These are phyloP conservation scores for Myotis yumanensis DNA, from an alignment of 2,113 vertebrate genomes.

Conservation along the genomic window DNA sequence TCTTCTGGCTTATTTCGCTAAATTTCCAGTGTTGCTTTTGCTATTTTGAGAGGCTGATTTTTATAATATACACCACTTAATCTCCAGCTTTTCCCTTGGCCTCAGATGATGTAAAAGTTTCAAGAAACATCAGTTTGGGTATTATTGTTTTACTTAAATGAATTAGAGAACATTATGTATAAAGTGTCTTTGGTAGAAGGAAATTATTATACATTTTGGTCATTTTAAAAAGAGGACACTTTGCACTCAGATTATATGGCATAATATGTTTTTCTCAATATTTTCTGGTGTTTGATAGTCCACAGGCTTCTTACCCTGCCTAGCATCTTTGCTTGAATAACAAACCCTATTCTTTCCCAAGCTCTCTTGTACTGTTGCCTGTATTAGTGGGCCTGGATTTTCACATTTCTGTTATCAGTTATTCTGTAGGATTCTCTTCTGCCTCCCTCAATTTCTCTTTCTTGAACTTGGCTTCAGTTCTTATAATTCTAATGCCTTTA, in stretches of 20 bases:
- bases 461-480: not conserved
- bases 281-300: not conserved
- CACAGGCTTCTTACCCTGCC: not conserved
- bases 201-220: conserved; percentile 35
- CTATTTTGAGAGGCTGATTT: conserved; percentile 73
- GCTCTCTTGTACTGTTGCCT: not conserved
- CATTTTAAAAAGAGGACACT: conserved; percentile 10
- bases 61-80: conserved; percentile 56
- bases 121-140: conserved; percentile 51
- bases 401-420: not conserved
- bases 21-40: conserved; percentile 65
- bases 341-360: not conserved
- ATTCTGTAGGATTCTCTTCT: not conserved
- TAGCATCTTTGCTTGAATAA: not conserved
- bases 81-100: conserved; percentile 59
- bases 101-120: conserved; percentile 65
- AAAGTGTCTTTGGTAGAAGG: not conserved
- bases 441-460: not conserved
- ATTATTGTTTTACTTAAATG: conserved; percentile 63
- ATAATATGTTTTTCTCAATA: not conserved
- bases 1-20: conserved; percentile 67
- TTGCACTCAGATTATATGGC: not conserved
- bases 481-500: not conserved
- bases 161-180: conserved; percentile 43
- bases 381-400: not conserved